phyloP scores from a whole-genome alignment of 2,113 vertebrate species.

The Gadus chalcogrammus region DNA sequence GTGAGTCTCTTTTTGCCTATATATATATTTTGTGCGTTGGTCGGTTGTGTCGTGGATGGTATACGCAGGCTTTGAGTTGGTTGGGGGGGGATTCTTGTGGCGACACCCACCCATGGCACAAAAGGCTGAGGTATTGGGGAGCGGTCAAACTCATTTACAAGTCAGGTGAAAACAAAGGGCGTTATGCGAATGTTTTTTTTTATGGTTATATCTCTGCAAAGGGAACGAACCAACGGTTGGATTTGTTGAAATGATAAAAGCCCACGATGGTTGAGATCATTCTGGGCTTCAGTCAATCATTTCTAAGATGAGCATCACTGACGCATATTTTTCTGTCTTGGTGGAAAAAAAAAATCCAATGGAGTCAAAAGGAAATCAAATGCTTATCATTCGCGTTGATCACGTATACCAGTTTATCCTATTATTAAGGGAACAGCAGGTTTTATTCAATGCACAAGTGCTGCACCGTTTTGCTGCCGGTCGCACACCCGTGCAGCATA shows the following conservation, averaged over 20 bases:
- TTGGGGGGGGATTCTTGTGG: slow-evolving; percentile 28
- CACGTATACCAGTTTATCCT: neutral
- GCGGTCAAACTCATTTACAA: slow-evolving; percentile 56
- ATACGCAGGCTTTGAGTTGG: neutral
- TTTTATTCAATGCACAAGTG: slow-evolving; percentile 31
- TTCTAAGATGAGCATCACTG: slow-evolving; percentile 20
- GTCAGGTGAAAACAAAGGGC: slow-evolving; percentile 13
- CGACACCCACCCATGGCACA: slow-evolving; percentile 69
- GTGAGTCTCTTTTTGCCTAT: slow-evolving; percentile 60
- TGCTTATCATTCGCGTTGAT: neutral
- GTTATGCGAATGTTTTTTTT: no score
- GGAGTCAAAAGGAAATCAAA: neutral
- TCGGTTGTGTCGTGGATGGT: neutral
- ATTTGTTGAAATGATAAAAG: neutral
- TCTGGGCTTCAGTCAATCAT: neutral
- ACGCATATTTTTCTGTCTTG: slow-evolving; percentile 37
- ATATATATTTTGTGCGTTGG: no score
- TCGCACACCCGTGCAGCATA: slow-evolving; percentile 71
- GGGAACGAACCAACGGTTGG: slow-evolving; percentile 2
- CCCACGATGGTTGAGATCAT: neutral
- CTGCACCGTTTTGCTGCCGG: slow-evolving; percentile 57
- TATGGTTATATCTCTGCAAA: neutral
- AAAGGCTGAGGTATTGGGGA: slow-evolving; percentile 59
- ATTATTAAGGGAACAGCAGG: no score
- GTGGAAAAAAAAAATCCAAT: neutral